Evolutionary conservation across 2,113 vertebrate species (phyloP).

Genomic region (Colinus virginianus): DNA sequence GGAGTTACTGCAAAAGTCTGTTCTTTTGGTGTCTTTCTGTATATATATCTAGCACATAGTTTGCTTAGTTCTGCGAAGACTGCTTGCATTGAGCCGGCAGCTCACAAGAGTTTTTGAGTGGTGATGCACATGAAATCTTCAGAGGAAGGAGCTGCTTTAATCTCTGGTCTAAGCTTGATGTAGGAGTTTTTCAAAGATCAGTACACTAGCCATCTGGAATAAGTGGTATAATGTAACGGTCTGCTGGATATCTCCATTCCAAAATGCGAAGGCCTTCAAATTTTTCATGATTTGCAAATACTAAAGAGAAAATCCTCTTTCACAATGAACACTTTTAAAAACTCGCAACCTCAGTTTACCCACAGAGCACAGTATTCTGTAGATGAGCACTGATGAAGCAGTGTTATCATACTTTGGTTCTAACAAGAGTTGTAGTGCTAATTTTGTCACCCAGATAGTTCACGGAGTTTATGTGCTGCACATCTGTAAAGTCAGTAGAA

Average conservation of each 20-base stretch:
- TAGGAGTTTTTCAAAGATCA: neutral
- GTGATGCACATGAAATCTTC: neutral
- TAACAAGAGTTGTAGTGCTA: neutral
- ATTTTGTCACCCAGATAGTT: neutral
- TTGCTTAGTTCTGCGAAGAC: neutral
- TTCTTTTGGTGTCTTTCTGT: neutral
- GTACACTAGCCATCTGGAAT: neutral
- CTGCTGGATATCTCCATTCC: neutral
- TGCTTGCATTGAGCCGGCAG: neutral
- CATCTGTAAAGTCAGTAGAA: fast-evolving
- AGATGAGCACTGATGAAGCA: neutral
- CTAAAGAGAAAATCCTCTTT: neutral
- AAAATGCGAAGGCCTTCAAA: neutral
- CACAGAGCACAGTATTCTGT: fast-evolving
- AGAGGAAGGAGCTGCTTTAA: neutral
- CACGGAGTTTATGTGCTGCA: neutral
- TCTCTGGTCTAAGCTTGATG: neutral
- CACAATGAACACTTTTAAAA: neutral
- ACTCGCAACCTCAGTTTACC: neutral
- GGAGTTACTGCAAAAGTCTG: neutral
- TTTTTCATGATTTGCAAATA: neutral
- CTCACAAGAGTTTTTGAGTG: neutral
- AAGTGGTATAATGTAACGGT: neutral
- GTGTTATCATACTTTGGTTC: neutral
- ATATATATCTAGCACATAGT: neutral